Base-by-base conservation (phyloP, 2,113 vertebrate species). In the Lamprotornis superbus region DNA sequence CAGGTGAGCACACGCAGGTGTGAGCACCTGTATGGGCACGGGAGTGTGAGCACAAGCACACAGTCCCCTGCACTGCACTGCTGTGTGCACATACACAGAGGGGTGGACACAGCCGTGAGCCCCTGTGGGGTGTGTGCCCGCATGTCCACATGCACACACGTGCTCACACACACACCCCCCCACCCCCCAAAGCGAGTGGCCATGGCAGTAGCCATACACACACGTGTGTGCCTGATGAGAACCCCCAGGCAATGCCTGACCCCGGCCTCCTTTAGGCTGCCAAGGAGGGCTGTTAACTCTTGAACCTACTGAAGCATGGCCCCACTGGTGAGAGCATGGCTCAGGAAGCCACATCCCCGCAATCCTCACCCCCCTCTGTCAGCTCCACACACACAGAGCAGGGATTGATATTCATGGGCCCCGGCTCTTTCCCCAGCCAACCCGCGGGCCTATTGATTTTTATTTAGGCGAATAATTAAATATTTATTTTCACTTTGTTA, bases 401-500 rank as follows among this genome's bases (percentile, higher is more conserved):
- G n/a, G 64, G 37, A 78, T 86, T 67, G 78, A 70, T 89, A 61
- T 91, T 95, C 87, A 95, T 46, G 55, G 88, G 93, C 87, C 59
- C 28, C 87, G 8, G 84, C 52, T 69, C 93, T 83, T 93, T 95
- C 95, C 89, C 93, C 96, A 95, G 96, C 97, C 96, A 94, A 97
- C 97, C 94, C 75, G 96, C 85, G 80, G 88, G 85, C 81, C 91
- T 97, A 98, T 97, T 52, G 97, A 98, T 98, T 98, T 98, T 98
- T 97, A 97, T 97, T 98, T 98, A 98, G 96, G 95, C 78, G 89
- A 97, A 98, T 97, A 98, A 98, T 98, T 97, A 98, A 98, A 98
- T 98, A 98, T 98, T 98, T 98, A 98, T 98, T 98, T 98, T 97
- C 97, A 98, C 98, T 98, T 98, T 97, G 98, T 98, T 98, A 98